phyloP scores from a whole-genome alignment of 2,888 invertebrate species.

The Pantelozetes paolii region DNA sequence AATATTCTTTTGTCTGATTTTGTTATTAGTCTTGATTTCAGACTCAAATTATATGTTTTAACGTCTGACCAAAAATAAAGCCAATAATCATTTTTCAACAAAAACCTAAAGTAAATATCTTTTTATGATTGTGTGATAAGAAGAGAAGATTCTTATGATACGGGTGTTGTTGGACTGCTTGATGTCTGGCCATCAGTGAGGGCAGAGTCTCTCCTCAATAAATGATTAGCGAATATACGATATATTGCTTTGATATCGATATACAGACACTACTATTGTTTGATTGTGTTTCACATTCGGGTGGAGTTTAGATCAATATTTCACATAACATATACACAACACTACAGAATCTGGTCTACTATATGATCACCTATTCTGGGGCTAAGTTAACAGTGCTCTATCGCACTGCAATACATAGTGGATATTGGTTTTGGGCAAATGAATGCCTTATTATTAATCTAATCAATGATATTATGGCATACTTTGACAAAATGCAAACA shows the following conservation, averaged over 20 bases:
- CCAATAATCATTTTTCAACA: slow-evolving; percentile 2
- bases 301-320: slow-evolving; percentile 33
- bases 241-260: background rate
- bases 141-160: too few relatives aligned
- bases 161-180: background rate
- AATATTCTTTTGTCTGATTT: too few relatives aligned
- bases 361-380: slow-evolving; percentile 14
- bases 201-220: slow-evolving; percentile 2
- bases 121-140: too few relatives aligned
- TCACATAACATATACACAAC: slow-evolving; percentile 18
- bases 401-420: background rate
- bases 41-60: background rate
- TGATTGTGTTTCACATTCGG: slow-evolving; percentile 30
- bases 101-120: background rate
- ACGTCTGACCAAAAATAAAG: background rate
- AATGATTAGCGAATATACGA: background rate
- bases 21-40: too few relatives aligned
- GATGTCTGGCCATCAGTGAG: slow-evolving; percentile 19
- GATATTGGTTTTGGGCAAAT: background rate
- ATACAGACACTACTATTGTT: background rate
- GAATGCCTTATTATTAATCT: slow-evolving; percentile 31
- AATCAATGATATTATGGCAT: slow-evolving; percentile 27
- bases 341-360: background rate
- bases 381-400: too few relatives aligned
- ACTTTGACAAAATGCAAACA: background rate